phyloP scores from a whole-genome alignment of 37 sponge, comb jelly and placozoan genomes.

The Petrosia ficiformis region DNA sequence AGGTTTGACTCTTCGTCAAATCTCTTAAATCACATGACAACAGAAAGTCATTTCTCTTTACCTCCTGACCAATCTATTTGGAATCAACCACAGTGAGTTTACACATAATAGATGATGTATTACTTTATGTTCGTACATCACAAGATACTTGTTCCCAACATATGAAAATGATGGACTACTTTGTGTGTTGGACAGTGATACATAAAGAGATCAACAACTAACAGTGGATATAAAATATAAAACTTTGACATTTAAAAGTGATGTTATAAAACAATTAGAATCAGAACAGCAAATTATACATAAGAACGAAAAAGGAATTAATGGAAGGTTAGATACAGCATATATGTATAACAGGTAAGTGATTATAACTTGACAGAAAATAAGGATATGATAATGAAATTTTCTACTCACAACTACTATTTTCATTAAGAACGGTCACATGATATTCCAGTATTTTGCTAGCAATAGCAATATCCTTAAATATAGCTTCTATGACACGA shows the following conservation, averaged over 20 bases:
- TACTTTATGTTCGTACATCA: neutral
- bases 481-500: neutral
- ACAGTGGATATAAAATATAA: neutral
- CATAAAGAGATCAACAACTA: neutral
- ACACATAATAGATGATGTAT: constrained; percentile 1
- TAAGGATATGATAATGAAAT: too few relatives aligned
- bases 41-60: constrained; percentile 35
- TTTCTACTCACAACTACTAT: too few relatives aligned
- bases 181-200: constrained; percentile 43
- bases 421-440: too few relatives aligned
- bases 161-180: constrained; percentile 79
- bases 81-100: constrained; percentile 71
- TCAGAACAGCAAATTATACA: neutral
- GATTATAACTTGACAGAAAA: too few relatives aligned
- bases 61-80: constrained; percentile 47
- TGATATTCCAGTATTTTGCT: constrained; percentile 8
- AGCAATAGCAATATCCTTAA: neutral
- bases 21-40: constrained; percentile 59
- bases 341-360: too few relatives aligned
- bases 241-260: neutral
- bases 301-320: neutral
- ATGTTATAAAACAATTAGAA: neutral
- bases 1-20: constrained; percentile 3
- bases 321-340: too few relatives aligned
- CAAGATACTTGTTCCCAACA: constrained; percentile 72